Evolutionary conservation across 2,113 vertebrate genomes (phyloP).

Genomic region (Lycaon pictus): DNA sequence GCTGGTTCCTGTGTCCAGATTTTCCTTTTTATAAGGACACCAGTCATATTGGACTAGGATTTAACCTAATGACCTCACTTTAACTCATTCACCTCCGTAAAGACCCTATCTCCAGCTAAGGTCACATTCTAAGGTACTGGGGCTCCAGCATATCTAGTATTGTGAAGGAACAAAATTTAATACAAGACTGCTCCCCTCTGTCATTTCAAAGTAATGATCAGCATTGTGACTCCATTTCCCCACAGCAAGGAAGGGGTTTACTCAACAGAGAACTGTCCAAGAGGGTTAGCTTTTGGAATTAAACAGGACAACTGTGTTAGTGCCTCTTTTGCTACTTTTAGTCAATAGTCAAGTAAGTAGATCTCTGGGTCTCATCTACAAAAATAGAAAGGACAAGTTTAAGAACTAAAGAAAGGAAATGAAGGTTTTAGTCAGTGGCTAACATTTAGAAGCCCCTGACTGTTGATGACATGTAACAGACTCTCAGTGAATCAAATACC

Average conservation of each 20-base stretch:
- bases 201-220: conserved; percentile 10
- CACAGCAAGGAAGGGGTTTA: background rate
- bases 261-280: background rate
- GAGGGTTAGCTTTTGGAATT: conserved; percentile 18
- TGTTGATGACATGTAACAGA: background rate
- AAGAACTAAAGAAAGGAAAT: background rate
- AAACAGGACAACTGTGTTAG: background rate
- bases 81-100: background rate
- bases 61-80: background rate
- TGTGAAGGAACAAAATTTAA: background rate
- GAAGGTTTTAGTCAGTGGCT: background rate
- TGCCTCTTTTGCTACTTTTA: conserved; percentile 6
- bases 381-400: background rate
- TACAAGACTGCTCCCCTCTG: background rate
- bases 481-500: background rate
- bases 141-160: background rate
- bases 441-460: background rate
- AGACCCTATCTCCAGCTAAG: background rate
- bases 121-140: background rate
- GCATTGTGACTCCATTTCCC: background rate
- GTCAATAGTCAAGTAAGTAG: background rate
- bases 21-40: background rate
- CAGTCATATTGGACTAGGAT: background rate
- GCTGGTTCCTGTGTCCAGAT: background rate
- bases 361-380: background rate